Evolutionary conservation across 2,113 vertebrate species (phyloP).

Genomic region (Malurus cyaneus): DNA sequence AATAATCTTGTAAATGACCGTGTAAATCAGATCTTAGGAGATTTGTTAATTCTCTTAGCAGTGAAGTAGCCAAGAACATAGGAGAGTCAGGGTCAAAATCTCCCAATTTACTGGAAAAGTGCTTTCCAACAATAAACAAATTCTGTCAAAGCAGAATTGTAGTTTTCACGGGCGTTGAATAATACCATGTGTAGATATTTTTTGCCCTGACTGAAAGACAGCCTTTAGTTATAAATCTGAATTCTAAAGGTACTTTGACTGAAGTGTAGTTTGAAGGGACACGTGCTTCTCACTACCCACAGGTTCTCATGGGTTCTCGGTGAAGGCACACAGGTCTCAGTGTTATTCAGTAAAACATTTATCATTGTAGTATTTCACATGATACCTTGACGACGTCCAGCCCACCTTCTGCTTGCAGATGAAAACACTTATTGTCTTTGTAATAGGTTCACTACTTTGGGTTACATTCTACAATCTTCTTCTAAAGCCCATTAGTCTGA

Average conservation of each 20-base stretch:
- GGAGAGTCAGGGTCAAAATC: neutral
- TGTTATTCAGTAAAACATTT: neutral
- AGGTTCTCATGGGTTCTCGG: neutral
- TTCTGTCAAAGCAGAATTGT: neutral
- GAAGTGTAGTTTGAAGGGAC: neutral
- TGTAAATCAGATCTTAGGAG: neutral
- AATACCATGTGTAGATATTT: neutral
- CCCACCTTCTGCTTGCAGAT: neutral
- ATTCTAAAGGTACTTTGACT: neutral
- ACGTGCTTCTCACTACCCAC: accelerated
- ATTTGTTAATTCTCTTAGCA: neutral
- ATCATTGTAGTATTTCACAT: neutral
- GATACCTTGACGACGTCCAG: neutral
- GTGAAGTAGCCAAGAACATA: neutral
- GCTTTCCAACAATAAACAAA: conserved; percentile 5
- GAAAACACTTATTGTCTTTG: neutral
- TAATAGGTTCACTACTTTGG: neutral
- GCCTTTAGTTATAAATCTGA: neutral
- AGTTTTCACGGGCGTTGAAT: neutral
- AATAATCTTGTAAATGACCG: neutral
- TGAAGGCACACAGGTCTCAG: neutral
- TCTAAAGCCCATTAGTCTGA: neutral
- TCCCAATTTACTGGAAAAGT: neutral
- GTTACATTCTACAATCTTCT: neutral
- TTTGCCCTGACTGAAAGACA: neutral